Evolutionary conservation across 2,888 invertebrate genomes (phyloP), one percentile per base, ranked within the genome.

Genomic region (Ryuthela nishihirai): DNA sequence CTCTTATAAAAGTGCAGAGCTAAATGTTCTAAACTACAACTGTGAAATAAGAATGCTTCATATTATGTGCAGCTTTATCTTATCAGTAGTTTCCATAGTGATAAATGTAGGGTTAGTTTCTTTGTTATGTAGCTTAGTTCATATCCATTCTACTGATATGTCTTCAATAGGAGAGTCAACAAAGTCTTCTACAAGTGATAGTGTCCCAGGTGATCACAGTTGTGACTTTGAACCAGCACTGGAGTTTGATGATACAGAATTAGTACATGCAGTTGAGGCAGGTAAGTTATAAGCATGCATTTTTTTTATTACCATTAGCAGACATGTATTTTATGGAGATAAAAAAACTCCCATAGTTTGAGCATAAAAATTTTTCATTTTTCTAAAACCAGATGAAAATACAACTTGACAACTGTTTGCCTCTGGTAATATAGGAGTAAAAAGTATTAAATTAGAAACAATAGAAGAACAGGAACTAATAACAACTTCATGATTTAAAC

Each of bases 171-270:
- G 41, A 4, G 56, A 40, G 23, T 58, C 56, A 12, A 38, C 56
- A 18, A 45, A 52, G 20, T 58, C 56, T 12, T 55, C 64, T 44
- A 54, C 62, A 47, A 53, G 59, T 47, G 62, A 63, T 42, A 63
- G 62, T 35, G 62, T 59, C 3, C 62, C 62, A 10, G 62, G 56
- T 15, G 56, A 59, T 35, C 62, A 62, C 18, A 61, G 61, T 40
- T 64, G 64, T 46, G 93, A 93, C 77, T 89, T 92, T 74, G 95
- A 97, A 74, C 94, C 94, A 12, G 88, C 91, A 76, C 79, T 95
- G 73, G 94, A 95, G 75, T 95, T 95, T 78, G 95, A 97, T 78
- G 95, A 95, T 75, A 88, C 91, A 12, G 95, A 95, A 24, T 67
- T 75, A 34, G 67, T 65, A 38, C 68, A 68, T 45, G 66, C 62